Conservation (phyloP, 2,888 invertebrate species). For the Cerceris rybyensis region DNA sequence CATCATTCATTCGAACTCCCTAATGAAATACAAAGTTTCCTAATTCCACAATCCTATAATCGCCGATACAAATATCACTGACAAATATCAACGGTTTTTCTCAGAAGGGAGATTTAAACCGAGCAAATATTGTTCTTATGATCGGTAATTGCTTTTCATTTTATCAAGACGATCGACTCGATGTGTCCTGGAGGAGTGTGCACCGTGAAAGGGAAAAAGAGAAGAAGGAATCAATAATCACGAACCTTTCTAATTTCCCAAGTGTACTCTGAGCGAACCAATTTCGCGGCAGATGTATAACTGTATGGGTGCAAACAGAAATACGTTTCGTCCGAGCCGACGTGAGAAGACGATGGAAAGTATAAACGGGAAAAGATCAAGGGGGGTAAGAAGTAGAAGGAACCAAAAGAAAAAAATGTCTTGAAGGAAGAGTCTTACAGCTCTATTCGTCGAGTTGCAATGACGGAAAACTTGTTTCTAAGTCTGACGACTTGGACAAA, state of each 20-base stretch:
- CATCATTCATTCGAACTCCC: too few relatives aligned
- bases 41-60: not conserved
- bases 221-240: slow-evolving; percentile 69
- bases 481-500: slow-evolving; percentile 43
- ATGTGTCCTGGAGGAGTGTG: slow-evolving; percentile 24
- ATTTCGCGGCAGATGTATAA: slow-evolving; percentile 41
- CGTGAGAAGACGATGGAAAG: slow-evolving; percentile 44
- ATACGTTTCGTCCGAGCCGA: slow-evolving; percentile 48
- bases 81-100: not conserved
- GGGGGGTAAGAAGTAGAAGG: not conserved
- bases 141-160: slow-evolving; percentile 32
- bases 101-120: slow-evolving; percentile 23
- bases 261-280: slow-evolving; percentile 59
- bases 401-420: not conserved
- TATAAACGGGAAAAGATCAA: slow-evolving; percentile 37
- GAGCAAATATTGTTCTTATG: slow-evolving; percentile 41
- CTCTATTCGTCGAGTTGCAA: slow-evolving; percentile 60
- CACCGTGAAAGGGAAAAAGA: slow-evolving; percentile 5
- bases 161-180: slow-evolving; percentile 17
- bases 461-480: slow-evolving; percentile 62
- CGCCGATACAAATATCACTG: not conserved
- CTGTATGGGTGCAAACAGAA: slow-evolving; percentile 52
- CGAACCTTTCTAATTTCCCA: slow-evolving; percentile 71
- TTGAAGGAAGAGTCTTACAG: slow-evolving; percentile 1
- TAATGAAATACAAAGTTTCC: too few relatives aligned